Evolutionary conservation across 2,797 vertebrate genomes (phyloP).

Genomic region (Paratrypauchen microcephalus): DNA sequence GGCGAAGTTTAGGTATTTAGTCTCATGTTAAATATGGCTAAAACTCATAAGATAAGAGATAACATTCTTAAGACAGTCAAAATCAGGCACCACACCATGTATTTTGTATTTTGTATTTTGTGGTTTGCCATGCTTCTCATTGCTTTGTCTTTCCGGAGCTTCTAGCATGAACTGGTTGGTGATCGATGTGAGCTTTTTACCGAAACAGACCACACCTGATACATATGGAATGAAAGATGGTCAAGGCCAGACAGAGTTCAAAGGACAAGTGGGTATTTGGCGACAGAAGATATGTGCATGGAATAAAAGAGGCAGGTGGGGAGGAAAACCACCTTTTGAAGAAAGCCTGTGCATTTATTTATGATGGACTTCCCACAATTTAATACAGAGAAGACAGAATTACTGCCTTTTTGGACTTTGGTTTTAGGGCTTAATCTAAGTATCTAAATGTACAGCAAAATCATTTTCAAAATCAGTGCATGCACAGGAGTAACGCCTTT

Average conservation of each 20-base stretch:
- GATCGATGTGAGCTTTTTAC: constrained; percentile 7
- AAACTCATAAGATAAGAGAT: too few species aligned
- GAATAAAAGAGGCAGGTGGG: background rate
- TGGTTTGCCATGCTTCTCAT: background rate
- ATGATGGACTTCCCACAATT: background rate
- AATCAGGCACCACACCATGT: background rate
- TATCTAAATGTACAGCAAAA: background rate
- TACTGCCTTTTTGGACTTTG: background rate
- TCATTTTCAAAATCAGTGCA: background rate
- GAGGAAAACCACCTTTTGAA: background rate
- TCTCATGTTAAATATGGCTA: too few species aligned
- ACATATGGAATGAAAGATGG: background rate
- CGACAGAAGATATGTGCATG: background rate
- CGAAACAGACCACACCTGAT: background rate
- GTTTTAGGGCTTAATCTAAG: background rate
- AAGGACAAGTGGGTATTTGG: background rate
- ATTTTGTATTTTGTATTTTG: background rate
- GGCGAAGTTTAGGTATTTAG: too few species aligned
- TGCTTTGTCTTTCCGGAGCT: background rate
- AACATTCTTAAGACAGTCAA: too few species aligned
- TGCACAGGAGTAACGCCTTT: background rate
- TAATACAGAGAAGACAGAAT: background rate
- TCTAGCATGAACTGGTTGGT: background rate
- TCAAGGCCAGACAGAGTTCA: background rate
- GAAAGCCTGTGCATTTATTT: background rate